phyloP scores from a whole-genome alignment of 1,140 invertebrate species.

The Vollenhovia emeryi region DNA sequence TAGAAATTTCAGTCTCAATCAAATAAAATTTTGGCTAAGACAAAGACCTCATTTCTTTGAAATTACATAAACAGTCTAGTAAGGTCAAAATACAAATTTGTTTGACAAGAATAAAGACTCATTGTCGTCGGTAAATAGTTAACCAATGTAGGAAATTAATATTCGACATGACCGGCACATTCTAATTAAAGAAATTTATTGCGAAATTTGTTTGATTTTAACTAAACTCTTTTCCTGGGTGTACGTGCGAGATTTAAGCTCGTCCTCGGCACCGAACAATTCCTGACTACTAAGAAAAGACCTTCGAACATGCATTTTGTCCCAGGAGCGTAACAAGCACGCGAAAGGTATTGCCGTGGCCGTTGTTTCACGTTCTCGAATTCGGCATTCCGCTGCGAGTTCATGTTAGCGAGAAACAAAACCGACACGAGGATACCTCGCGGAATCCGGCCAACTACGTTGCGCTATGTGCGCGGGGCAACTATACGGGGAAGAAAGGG shows the following conservation, averaged over 20 bases:
- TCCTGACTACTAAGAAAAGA: conserved; percentile 59
- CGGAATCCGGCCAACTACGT: conserved; percentile 54
- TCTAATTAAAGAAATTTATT: too few relatives aligned
- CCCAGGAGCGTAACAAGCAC: conserved; percentile 68
- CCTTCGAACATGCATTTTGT: conserved; percentile 65
- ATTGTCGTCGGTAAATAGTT: too few relatives aligned
- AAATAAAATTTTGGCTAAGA: too few relatives aligned
- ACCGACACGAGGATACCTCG: background rate
- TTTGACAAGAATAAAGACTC: too few relatives aligned
- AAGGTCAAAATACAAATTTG: too few relatives aligned
- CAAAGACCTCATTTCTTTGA: too few relatives aligned
- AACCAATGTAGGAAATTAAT: too few relatives aligned
- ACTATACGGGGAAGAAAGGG: conserved; percentile 56
- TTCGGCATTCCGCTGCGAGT: conserved; percentile 56
- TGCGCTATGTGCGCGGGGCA: background rate
- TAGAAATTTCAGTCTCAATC: too few relatives aligned
- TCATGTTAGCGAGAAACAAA: conserved; percentile 28
- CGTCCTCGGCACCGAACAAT: conserved; percentile 69
- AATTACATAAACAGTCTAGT: too few relatives aligned
- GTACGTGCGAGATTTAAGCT: conserved; percentile 77
- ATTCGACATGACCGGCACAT: too few relatives aligned
- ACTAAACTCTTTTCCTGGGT: too few relatives aligned
- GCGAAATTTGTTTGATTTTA: too few relatives aligned
- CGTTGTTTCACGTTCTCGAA: conserved; percentile 61
- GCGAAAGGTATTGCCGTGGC: conserved; percentile 3